phyloP scores from a whole-genome alignment of 2,888 invertebrate genomes.

The Sussaba pulchella region DNA sequence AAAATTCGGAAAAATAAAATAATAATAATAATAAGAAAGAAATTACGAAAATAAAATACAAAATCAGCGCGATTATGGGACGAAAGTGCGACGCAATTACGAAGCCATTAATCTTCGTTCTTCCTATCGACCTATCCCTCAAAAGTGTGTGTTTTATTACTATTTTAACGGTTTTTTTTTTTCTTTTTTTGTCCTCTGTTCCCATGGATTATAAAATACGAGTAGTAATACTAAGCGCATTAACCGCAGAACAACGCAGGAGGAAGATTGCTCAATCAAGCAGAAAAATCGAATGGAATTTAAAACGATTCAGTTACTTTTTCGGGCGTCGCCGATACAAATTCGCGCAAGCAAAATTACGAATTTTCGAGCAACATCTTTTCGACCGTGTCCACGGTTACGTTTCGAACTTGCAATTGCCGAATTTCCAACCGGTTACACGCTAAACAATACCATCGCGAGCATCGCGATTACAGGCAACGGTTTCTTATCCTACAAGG shows the following conservation, averaged over 20 bases:
- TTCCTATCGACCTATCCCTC: constrained; percentile 25
- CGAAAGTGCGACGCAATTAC: too few species aligned
- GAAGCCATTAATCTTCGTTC: too few species aligned
- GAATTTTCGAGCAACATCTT: constrained; percentile 24
- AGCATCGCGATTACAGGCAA: constrained; percentile 50
- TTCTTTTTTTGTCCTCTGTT: constrained; percentile 42
- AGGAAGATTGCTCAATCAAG: constrained; percentile 73
- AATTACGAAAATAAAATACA: constrained; percentile 23
- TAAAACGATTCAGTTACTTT: background rate
- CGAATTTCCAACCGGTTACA: background rate
- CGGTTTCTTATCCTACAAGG: constrained; percentile 66
- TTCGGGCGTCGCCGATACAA: constrained; percentile 16
- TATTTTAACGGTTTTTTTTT: too few species aligned
- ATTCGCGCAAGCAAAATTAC: constrained; percentile 23
- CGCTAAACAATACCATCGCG: constrained; percentile 31
- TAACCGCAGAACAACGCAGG: constrained; percentile 76
- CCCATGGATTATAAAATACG: constrained; percentile 60
- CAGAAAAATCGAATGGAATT: constrained; percentile 40
- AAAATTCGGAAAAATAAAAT: constrained; percentile 72
- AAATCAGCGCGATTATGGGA: constrained; percentile 46
- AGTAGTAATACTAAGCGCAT: constrained; percentile 81
- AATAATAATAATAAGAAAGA: constrained; percentile 1
- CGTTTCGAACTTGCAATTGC: background rate
- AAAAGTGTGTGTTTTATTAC: constrained; percentile 67
- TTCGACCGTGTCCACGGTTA: background rate